Base-by-base conservation (phyloP, 2,113 vertebrate genomes). In the Hemibagrus wyckioides region DNA sequence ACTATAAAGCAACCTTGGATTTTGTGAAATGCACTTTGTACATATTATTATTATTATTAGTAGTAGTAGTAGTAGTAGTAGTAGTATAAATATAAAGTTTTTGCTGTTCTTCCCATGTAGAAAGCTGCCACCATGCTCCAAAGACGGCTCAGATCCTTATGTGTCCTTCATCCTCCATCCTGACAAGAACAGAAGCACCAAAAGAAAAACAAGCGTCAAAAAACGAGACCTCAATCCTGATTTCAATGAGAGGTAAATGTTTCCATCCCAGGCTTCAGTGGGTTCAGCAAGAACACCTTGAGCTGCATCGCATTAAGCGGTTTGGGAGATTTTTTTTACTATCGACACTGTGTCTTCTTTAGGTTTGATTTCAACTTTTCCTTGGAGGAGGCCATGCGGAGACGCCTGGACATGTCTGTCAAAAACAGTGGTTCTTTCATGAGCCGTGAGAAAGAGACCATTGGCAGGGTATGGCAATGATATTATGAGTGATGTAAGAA, bases 311-410 rank as follows among this genome's bases (percentile, higher is more conserved):
- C 9, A 9, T 39, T 39, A 48, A 5, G 1, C 1, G 69, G 50
- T 71, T 80, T 57, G 56, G 30, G 21, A 14, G 56, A 77, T 79
- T 76, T 48, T 79, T 48, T 48, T 48, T 48, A 7, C 3, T 28
- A 39, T 81, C 4, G 0, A 50, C 54, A 19, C 7, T 52, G 41
- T 73, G 9, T 86, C 36, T 59, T 75, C 80, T 85, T 36, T 82
- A 98, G 97, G 92, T 97, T 98, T 89, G 97, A 99, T 86, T 98
- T 97, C 94, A 96, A 96, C n/a, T 83, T 99, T 76, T 89, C 97
- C 57, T 86, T 95, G 3, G 96, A 98, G 75, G 97, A 98, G 84
- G 95, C 94, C 36, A 85, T 86, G 0, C 94, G 94, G 88, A 95
- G 94, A 84, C 95, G 92, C 91, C 93, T 99, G 88, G 96, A 99